Percentiles rank a stretch among this genome's conserved stretches.
Conservation (phyloP, 2,888 invertebrate species). For the Pyrrhosoma nymphula region DNA sequence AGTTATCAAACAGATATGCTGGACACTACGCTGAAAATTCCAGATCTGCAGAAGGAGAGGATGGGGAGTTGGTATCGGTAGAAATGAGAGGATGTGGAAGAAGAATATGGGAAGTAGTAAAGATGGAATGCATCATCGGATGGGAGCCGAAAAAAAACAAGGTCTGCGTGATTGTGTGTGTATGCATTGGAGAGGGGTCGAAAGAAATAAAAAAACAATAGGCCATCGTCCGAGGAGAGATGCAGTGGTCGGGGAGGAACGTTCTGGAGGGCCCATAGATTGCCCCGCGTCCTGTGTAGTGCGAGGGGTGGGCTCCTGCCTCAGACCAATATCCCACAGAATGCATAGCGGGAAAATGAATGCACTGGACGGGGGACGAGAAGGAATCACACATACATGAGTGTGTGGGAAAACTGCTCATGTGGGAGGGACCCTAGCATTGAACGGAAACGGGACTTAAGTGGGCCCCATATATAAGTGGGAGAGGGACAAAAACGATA, state of each 20-base stretch:
- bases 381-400: background rate
- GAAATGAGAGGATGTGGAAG: background rate
- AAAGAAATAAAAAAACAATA: conserved; percentile 45
- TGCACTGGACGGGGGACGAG: background rate
- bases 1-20: no score
- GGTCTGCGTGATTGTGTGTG: conserved; percentile 45
- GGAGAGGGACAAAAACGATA: background rate
- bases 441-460: background rate
- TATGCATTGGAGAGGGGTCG: background rate
- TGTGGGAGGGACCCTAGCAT: background rate
- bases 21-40: background rate
- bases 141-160: conserved; percentile 32
- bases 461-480: background rate
- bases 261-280: background rate
- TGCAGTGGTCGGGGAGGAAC: background rate
- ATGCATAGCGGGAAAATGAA: background rate
- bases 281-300: background rate
- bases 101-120: background rate
- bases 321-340: conserved; percentile 44
- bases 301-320: background rate
- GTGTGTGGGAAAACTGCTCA: conserved; percentile 36
- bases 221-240: background rate
- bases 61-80: background rate
- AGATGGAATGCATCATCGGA: conserved; percentile 23
- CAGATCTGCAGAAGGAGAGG: background rate